Conservation (phyloP, 2,888 invertebrate genomes). For the Eumerus sabulonum region DNA sequence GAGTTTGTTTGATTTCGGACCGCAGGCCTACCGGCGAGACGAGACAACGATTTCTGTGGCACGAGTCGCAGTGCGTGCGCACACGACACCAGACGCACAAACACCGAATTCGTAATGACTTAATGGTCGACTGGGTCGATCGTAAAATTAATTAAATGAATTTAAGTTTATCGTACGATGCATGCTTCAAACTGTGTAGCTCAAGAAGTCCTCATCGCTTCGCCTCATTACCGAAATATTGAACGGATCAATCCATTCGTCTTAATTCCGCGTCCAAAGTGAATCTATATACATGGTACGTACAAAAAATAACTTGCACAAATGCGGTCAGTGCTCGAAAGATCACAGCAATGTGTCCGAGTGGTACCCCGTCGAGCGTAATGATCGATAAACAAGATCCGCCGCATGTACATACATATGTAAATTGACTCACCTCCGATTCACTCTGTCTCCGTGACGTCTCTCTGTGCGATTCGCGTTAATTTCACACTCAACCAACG, state of each 20-base stretch:
- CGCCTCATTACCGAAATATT: conserved; percentile 52
- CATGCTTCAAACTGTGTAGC: too few species aligned
- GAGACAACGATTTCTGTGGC: conserved; percentile 43
- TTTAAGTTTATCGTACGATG: conserved; percentile 14
- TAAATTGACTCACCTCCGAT: conserved; percentile 63
- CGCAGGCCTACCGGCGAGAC: conserved; percentile 19
- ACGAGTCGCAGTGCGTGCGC: conserved; percentile 49
- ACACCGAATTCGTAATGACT: conserved; percentile 48
- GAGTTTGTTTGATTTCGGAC: conserved; percentile 50
- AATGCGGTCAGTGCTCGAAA: neutral
- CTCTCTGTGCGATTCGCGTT: conserved; percentile 50
- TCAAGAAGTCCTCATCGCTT: too few species aligned
- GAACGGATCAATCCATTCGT: conserved; percentile 58
- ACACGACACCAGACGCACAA: conserved; percentile 26
- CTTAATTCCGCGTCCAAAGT: conserved; percentile 60
- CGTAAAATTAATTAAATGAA: conserved; percentile 38
- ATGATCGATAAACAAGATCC: conserved; percentile 73
- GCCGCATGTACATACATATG: conserved; percentile 56
- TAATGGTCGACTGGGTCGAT: conserved; percentile 1
- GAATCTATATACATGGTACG: conserved; percentile 55
- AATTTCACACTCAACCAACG: conserved; percentile 63
- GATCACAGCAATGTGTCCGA: conserved; percentile 42
- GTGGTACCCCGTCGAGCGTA: conserved; percentile 72
- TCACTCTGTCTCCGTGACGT: conserved; percentile 28
- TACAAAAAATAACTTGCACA: conserved; percentile 5